phyloP scores from a whole-genome alignment of 2,888 invertebrate genomes.

The Archips xylosteana region DNA sequence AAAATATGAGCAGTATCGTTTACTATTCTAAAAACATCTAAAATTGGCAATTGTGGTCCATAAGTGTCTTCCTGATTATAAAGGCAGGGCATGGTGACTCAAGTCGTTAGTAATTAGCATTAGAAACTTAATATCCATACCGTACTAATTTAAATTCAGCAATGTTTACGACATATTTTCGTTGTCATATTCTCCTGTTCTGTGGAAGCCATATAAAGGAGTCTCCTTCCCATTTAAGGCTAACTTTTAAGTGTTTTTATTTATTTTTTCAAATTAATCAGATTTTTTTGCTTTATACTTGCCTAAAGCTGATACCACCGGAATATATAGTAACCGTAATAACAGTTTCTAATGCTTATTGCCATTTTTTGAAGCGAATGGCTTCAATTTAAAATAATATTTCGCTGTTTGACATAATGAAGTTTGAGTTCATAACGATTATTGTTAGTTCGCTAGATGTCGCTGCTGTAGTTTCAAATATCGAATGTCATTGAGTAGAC shows the following conservation, averaged over 20 bases:
- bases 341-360: background rate
- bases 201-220: no score
- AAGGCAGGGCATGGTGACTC: slow-evolving; percentile 8
- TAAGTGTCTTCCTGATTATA: slow-evolving; percentile 53
- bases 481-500: no score
- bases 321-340: background rate
- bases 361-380: background rate
- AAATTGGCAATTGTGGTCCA: slow-evolving; percentile 77
- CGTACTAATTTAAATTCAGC: no score
- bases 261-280: background rate
- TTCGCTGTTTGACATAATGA: background rate
- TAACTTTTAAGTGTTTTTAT: no score
- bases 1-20: slow-evolving; percentile 50
- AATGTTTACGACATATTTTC: no score
- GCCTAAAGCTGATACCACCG: no score
- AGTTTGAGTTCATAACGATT: background rate
- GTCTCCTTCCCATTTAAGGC: no score
- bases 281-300: background rate
- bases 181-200: no score
- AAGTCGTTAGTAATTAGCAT: background rate
- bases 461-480: background rate
- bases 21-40: slow-evolving; percentile 57
- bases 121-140: background rate
- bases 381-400: background rate
- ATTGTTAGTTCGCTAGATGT: background rate